Percentiles rank a stretch among this genome's conserved stretches.
Evolutionary conservation across 2,888 invertebrate species (phyloP).

Genomic region (Xestobium rufovillosum): DNA sequence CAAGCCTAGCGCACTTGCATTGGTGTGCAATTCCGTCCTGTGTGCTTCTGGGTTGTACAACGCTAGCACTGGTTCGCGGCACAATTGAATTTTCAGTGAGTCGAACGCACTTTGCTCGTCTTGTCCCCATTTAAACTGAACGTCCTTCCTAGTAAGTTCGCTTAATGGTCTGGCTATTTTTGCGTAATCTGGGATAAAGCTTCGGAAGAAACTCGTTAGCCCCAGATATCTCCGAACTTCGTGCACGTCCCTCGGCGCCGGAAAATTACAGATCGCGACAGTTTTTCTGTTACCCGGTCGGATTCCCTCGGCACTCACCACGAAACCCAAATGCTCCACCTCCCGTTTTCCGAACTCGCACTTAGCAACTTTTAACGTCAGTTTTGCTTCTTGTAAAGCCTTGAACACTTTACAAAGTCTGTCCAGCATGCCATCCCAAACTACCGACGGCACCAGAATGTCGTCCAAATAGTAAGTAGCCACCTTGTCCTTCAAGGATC

Average conservation of each 20-base stretch:
- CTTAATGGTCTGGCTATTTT: neutral
- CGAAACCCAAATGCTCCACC: neutral
- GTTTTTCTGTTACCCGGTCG: neutral
- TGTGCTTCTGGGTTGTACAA: neutral
- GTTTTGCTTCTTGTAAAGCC: neutral
- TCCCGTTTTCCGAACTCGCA: neutral
- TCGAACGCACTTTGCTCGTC: neutral
- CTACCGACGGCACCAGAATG: neutral
- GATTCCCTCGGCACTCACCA: neutral
- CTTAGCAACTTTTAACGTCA: neutral
- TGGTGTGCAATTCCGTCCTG: neutral
- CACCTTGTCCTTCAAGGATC: neutral
- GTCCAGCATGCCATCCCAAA: neutral
- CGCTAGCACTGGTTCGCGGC: neutral
- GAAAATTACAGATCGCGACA: neutral
- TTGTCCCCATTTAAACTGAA: neutral
- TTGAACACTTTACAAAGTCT: neutral
- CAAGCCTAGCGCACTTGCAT: neutral
- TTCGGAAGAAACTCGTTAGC: neutral
- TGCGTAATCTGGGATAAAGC: neutral
- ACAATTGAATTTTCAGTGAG: neutral
- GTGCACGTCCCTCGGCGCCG: neutral
- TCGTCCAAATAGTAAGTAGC: neutral
- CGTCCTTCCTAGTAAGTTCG: neutral
- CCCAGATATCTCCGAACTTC: neutral